A percentile compares a stretch with the other conserved stretches of the same genome.
Conservation (phyloP, 2,113 vertebrate species). For the Coregonus clupeaformis region DNA sequence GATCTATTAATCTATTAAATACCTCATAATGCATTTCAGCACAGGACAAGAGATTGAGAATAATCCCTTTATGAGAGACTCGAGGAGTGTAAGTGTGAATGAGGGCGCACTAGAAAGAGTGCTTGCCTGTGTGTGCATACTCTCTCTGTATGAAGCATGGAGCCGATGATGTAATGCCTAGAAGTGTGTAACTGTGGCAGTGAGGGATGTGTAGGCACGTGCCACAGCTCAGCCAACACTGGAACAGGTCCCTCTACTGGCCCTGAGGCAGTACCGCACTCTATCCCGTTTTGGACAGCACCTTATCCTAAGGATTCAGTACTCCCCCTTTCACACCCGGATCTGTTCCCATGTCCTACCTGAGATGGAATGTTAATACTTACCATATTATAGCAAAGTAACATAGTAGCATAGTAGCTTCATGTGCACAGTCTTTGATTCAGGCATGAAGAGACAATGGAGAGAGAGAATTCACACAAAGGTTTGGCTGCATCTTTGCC, state of each 20-base stretch:
- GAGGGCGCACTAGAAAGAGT: conserved; percentile 1
- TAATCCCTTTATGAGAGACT: background rate
- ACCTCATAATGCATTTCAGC: background rate
- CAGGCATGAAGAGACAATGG: background rate
- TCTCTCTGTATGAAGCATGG: conserved; percentile 33
- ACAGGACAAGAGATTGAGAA: background rate
- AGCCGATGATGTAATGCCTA: conserved; percentile 61
- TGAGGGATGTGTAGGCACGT: conserved; percentile 54
- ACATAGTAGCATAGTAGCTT: background rate
- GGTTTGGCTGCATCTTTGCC: background rate
- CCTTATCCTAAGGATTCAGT: background rate
- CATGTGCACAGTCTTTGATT: background rate
- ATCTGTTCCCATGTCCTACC: conserved; percentile 1
- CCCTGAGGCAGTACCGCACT: conserved; percentile 26
- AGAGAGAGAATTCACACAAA: background rate
- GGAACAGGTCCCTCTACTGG: conserved; percentile 36
- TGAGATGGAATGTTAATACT: background rate
- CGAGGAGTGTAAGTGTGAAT: background rate
- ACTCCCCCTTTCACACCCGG: background rate
- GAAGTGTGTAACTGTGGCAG: conserved; percentile 51
- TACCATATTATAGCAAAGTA: background rate
- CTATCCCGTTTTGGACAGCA: background rate
- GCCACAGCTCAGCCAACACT: conserved; percentile 40
- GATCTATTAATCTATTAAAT: background rate
- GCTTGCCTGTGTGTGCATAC: conserved; percentile 3